Evolutionary conservation across 2,888 invertebrate genomes (phyloP).

Genomic region (Drosophila mercatorum): DNA sequence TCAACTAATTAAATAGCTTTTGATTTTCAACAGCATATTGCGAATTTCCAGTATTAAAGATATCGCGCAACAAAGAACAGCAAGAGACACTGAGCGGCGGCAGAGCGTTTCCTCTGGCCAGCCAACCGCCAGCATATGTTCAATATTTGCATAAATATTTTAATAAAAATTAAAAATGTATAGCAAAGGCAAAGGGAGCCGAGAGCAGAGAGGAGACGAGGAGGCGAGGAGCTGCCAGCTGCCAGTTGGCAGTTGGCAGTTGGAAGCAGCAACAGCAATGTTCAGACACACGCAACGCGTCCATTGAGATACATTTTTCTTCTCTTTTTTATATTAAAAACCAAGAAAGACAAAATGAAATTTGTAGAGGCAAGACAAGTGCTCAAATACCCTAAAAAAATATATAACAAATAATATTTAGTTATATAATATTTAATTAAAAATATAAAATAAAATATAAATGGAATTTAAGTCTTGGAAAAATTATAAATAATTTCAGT

Average conservation of each 20-base stretch:
- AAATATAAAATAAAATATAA: not conserved
- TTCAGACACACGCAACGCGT: constrained; percentile 50
- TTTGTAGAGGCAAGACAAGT: not conserved
- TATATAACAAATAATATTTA: not conserved
- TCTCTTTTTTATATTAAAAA: constrained; percentile 56
- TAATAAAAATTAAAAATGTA: constrained; percentile 80
- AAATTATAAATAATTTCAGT: too few species aligned
- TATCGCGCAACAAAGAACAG: constrained; percentile 19
- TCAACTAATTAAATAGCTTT: constrained; percentile 80
- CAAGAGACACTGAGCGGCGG: constrained; percentile 8
- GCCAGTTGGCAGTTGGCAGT: too few species aligned
- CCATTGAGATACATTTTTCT: constrained; percentile 45
- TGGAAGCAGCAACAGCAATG: constrained; percentile 12
- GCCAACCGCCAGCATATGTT: constrained; percentile 68
- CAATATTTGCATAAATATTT: constrained; percentile 80
- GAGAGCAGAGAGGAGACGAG: too few species aligned
- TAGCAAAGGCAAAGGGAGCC: constrained; percentile 32
- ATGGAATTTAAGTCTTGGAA: not conserved
- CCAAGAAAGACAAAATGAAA: constrained; percentile 42
- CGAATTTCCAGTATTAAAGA: constrained; percentile 63
- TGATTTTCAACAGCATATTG: constrained; percentile 63
- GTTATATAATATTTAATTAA: not conserved
- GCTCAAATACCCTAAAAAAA: constrained; percentile 43
- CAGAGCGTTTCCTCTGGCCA: constrained; percentile 13
- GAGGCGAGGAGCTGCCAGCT: not conserved